These are phyloP conservation scores for Philopedon plagiatum DNA, from an alignment of 2,888 invertebrate genomes.

Conservation along the genomic window DNA sequence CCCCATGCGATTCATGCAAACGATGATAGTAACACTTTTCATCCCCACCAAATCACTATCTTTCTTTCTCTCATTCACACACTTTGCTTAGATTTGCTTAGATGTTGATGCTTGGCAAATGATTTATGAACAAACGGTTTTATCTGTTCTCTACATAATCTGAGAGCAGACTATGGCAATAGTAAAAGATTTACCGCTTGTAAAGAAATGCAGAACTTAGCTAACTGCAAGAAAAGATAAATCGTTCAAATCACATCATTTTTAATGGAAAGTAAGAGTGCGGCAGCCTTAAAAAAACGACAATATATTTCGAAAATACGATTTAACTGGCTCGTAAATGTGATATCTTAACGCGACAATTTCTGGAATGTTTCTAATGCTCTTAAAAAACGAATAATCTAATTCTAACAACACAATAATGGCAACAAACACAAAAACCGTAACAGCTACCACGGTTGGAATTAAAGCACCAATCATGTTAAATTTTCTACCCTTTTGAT, in stretches of 20 bases:
- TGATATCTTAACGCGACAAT: slow-evolving; percentile 82
- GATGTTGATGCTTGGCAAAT: too few relatives aligned
- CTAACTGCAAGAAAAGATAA: too few relatives aligned
- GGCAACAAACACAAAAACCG: slow-evolving; percentile 77
- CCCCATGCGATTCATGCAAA: too few relatives aligned
- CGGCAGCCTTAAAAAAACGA: slow-evolving; percentile 72
- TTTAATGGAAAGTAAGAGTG: background rate
- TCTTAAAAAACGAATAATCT: slow-evolving; percentile 80
- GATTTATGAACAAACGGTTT: too few relatives aligned
- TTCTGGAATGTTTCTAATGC: slow-evolving; percentile 83
- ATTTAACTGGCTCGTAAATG: slow-evolving; percentile 88
- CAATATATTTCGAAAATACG: slow-evolving; percentile 78
- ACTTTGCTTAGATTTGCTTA: too few relatives aligned
- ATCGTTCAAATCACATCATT: background rate
- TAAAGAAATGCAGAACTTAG: too few relatives aligned
- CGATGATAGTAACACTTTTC: too few relatives aligned
- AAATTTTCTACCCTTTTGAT: slow-evolving; percentile 70
- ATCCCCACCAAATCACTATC: too few relatives aligned
- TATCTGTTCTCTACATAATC: too few relatives aligned
- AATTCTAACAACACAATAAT: slow-evolving; percentile 84
- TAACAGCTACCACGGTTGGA: slow-evolving; percentile 83
- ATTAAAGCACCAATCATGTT: slow-evolving; percentile 81
- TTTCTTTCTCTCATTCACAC: too few relatives aligned
- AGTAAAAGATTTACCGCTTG: too few relatives aligned
- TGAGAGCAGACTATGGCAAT: too few relatives aligned